These are phyloP conservation scores for Manis pentadactyla DNA, from an alignment of 2,797 vertebrate genomes.

Conservation along the genomic window DNA sequence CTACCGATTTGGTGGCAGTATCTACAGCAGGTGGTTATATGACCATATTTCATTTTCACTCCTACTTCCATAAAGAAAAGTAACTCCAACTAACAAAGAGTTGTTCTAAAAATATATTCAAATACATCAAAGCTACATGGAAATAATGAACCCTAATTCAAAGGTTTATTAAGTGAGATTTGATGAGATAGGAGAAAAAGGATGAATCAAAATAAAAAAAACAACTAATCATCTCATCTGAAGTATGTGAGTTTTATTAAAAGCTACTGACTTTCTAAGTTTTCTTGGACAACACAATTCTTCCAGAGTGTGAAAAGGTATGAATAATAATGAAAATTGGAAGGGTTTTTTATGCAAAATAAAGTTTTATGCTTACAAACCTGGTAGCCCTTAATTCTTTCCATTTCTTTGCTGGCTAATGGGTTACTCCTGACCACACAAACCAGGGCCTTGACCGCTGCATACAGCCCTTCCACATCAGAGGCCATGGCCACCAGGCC, in stretches of 20 bases:
- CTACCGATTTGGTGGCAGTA: background rate
- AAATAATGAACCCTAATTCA: background rate
- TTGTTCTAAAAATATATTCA: background rate
- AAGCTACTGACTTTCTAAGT: background rate
- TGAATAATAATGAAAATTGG: background rate
- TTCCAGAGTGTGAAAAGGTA: background rate
- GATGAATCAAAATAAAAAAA: background rate
- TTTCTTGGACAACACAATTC: background rate
- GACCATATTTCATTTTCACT: background rate
- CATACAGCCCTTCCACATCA: slow-evolving; percentile 98
- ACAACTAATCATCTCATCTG: background rate
- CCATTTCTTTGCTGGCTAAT: slow-evolving; percentile 99
- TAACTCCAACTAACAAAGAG: background rate
- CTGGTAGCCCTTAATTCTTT: slow-evolving; percentile 99
- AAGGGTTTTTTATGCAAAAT: background rate
- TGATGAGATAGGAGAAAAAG: background rate
- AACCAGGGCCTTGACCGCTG: slow-evolving; percentile 98
- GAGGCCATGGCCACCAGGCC: slow-evolving; percentile 99
- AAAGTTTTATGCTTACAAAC: slow-evolving; percentile 82
- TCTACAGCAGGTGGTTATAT: background rate
- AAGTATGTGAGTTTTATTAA: background rate
- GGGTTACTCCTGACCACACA: slow-evolving; percentile 99
- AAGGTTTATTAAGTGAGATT: background rate
- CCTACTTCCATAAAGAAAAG: background rate
- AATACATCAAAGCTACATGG: background rate